Base-by-base conservation (phyloP, 1,140 invertebrate species). In the Oreohelix idahoensis region DNA sequence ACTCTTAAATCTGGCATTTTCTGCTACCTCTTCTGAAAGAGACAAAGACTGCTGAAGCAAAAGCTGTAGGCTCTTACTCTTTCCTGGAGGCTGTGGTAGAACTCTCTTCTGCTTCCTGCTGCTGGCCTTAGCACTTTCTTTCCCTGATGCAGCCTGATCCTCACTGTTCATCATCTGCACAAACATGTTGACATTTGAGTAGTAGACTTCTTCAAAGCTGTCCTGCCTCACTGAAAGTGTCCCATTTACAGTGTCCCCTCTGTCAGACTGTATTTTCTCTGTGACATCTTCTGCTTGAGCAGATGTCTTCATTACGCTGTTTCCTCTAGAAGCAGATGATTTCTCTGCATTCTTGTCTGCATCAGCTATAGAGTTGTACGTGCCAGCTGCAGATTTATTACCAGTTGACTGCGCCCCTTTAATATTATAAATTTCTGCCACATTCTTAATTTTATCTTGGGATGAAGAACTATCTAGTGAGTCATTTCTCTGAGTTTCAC, bases 151-250 rank as follows among this genome's bases (percentile, higher is more conserved):
- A n/a, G 38, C 8, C 20, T n/a, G 13, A 8, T 63, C 45, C 1
- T 29, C 45, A 4, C 1, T n/a, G 20, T 20, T 75, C 80, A 82
- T 82, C 70, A 75, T 38, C 29, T 82, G 45, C 38, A 75, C 49
- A 39, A 82, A 51, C 13, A 66, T 13, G 80, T 58, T 75, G 5
- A 39, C 70, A 75, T 82, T 82, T 20, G 69, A 58, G 49, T 82
- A 32, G 39, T 82, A 82, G 38, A 82, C n/a, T 36, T 82, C 71
- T 58, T 82, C 80, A 75, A 82, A 82, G 42, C 80, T 82, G 71
- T 82, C 69, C 17, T 35, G 10, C 1, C 58, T 79, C 10, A n/a
- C 53, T 11, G 51, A 17, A 11, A 36, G 51, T 53, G 32, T 15
- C 13, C n/a, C 36, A 1, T 17, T 42, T 15, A 32, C 15, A 2